Evolutionary conservation across 2,113 vertebrate species (phyloP), one percentile per base, ranked within the genome.

Genomic region (Zosterops hypoxanthus): DNA sequence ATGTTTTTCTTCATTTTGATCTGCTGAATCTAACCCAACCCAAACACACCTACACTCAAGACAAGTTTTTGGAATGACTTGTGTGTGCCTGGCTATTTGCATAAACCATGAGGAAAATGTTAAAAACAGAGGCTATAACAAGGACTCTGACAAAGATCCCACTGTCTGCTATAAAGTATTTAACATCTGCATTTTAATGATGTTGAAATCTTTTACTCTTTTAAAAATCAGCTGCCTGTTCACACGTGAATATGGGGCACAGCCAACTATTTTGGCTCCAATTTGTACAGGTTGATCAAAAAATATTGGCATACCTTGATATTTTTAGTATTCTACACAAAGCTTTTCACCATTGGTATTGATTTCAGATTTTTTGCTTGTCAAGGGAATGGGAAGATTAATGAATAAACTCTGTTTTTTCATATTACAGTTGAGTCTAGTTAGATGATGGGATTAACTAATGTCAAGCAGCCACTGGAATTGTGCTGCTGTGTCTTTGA

Each of bases 341-440:
- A 79, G 22, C 24, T 76, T 84, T 95, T 92, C 50, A 82, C 61
- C 28, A 29, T 18, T 87, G 53, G 8, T 72, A 94, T 90, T 84
- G 81, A 89, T 89, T 91, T 94, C 41, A 55, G 60, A 76, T 88
- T 72, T 82, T 95, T 82, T 56, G 53, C 57, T 72, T 84, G 61
- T 65, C 73, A 34, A 47, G 49, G 61, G 75, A 80, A 72, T n/a
- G 29, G 57, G 65, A 84, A 86, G 84, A 95, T 87, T 92, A 82
- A 95, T 89, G 81, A 87, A 90, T 82, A 85, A 92, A 52, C 55
- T 87, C 69, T 85, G 8, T 46, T 94, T 17, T 88, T 78, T 82
- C 57, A 47, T 75, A 42, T 94, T 82, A 76, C 42, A 73, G 53
- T 44, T 84, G 65, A 71, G 61, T 83, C 81, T 91, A 92, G 87